Evolutionary conservation across 2,888 invertebrate species (phyloP).

Genomic region (Campaea margaritaria): DNA sequence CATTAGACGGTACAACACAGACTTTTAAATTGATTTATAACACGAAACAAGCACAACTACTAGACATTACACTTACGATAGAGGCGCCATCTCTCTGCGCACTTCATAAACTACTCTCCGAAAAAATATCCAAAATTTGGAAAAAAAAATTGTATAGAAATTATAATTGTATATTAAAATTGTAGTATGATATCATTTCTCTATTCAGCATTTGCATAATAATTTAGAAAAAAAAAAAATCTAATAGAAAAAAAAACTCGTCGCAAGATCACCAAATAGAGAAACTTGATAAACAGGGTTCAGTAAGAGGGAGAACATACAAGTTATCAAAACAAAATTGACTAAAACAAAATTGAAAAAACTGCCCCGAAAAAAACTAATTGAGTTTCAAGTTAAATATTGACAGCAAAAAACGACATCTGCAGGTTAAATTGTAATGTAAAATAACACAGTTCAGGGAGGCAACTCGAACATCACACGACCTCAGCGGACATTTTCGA

Average conservation of each 20-base stretch:
- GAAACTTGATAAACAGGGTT: conserved; percentile 46
- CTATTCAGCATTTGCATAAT: conserved; percentile 66
- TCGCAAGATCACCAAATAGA: conserved; percentile 69
- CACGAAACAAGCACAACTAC: conserved; percentile 63
- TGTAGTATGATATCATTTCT: conserved; percentile 50
- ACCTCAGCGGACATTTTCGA: conserved; percentile 81
- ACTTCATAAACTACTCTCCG: conserved; percentile 50
- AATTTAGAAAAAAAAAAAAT: conserved; percentile 59
- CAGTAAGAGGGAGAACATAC: conserved; percentile 44
- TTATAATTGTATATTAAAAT: background rate
- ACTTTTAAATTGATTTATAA: conserved; percentile 62
- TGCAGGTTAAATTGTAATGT: no score
- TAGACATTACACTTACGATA: conserved; percentile 75
- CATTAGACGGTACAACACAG: conserved; percentile 60
- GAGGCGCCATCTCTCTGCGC: conserved; percentile 53
- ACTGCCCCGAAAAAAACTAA: no score
- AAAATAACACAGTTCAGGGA: conserved; percentile 3
- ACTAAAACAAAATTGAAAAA: no score
- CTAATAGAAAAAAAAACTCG: conserved; percentile 41
- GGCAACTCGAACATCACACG: conserved; percentile 63
- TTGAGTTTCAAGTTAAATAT: no score
- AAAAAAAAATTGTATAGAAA: conserved; percentile 38
- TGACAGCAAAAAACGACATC: no score
- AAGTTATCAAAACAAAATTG: no score
- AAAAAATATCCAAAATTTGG: conserved; percentile 48